phyloP scores from a whole-genome alignment of 2,888 invertebrate species.

The Geotrupes spiniger region DNA sequence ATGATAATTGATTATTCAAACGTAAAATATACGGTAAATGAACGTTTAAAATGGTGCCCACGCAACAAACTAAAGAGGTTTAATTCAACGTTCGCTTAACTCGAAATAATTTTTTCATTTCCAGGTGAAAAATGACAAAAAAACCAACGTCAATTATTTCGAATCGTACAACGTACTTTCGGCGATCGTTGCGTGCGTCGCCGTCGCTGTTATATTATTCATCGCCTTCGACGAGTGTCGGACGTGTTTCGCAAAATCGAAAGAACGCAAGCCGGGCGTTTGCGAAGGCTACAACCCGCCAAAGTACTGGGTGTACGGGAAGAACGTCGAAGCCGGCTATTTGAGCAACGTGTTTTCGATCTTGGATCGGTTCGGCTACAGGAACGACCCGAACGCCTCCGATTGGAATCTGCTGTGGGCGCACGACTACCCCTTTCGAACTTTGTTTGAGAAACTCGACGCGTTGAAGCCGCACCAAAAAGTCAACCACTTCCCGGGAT shows the following conservation, averaged over 20 bases:
- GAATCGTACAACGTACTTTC: conserved; percentile 17
- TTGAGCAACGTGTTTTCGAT: conserved; percentile 79
- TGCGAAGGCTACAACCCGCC: not conserved
- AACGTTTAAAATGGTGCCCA: too few relatives aligned
- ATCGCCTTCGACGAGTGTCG: conserved; percentile 18
- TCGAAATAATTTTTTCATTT: too few relatives aligned
- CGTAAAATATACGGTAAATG: too few relatives aligned
- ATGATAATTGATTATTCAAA: too few relatives aligned
- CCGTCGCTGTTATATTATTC: conserved; percentile 12
- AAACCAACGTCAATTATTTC: conserved; percentile 7
- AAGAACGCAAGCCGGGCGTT: not conserved
- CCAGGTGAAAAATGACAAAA: too few relatives aligned
- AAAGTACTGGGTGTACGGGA: conserved; percentile 18
- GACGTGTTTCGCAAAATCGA: conserved; percentile 12
- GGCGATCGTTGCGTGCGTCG: conserved; percentile 16
- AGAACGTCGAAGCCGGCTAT: conserved; percentile 64
- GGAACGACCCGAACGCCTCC: conserved; percentile 54
- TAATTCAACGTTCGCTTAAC: too few relatives aligned
- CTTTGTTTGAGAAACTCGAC: conserved; percentile 54
- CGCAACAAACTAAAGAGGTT: too few relatives aligned
- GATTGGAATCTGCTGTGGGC: conserved; percentile 92
- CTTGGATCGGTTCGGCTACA: conserved; percentile 72
- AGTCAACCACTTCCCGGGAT: conserved; percentile 93
- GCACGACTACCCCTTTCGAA: conserved; percentile 85
- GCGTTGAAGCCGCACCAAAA: conserved; percentile 69